Evolutionary conservation across 2,113 vertebrate genomes (phyloP).

Genomic region (Pseudonaja textilis): DNA sequence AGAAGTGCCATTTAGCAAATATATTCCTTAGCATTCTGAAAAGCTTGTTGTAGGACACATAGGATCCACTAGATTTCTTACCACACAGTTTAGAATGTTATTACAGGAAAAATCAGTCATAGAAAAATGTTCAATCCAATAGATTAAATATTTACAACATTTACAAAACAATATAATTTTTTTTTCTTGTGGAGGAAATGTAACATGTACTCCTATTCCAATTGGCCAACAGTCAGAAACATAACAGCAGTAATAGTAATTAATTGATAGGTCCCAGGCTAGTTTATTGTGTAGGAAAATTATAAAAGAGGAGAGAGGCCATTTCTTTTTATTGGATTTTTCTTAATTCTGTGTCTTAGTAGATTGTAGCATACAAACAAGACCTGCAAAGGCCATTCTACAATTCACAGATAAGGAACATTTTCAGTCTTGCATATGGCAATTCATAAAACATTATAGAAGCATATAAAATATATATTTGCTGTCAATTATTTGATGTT

Average conservation of each 20-base stretch:
- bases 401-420: not conserved
- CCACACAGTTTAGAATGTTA: not conserved
- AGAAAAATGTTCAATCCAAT: slow-evolving; percentile 3
- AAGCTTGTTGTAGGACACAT: not conserved
- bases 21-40: not conserved
- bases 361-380: not conserved
- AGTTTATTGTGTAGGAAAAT: not conserved
- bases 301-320: not conserved
- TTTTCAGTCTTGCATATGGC: not conserved
- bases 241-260: not conserved
- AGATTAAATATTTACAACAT: slow-evolving; percentile 33
- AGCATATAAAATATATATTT: not conserved
- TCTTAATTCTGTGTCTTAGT: not conserved
- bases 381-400: not conserved
- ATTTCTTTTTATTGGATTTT: not conserved
- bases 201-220: slow-evolving; percentile 31
- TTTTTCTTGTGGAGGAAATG: slow-evolving; percentile 39
- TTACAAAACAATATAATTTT: slow-evolving; percentile 33
- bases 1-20: not conserved
- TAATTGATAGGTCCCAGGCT: not conserved
- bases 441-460: not conserved
- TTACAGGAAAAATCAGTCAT: not conserved
- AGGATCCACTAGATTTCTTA: not conserved
- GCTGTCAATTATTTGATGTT: not conserved
- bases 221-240: slow-evolving; percentile 30